Evolutionary conservation across 1,140 invertebrate genomes (phyloP), one percentile per base, ranked within the genome.

Genomic region (Papilio dardanus): DNA sequence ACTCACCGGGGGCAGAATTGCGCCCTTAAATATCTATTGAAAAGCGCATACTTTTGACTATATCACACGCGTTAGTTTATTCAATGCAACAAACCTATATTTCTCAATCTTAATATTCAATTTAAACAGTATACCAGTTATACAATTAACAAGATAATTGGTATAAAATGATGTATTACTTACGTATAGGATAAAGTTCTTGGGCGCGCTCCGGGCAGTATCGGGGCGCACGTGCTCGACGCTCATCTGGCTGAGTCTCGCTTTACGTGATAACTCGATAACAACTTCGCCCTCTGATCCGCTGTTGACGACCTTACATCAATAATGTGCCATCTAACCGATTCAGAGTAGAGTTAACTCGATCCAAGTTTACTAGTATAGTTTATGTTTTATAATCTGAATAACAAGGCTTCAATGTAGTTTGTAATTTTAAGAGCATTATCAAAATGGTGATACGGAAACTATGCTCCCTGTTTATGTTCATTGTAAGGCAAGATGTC

Each of bases 181-280:
- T 79, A 93, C 91, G 62, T 86, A 91, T 76, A 93, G 66, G 28
- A 81, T 75, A 74, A 93, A 93, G 78, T 89, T 74, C 42, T 88
- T 92, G 7, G 89, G 91, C 19, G 91, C 91, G 77, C 90, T 92
- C 14, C 68, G 77, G 12, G 88, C 85, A 3, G 83, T 87, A 76
- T 93, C 91, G 0, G 91, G 91, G 4, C 80, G 79, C 21, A 93
- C 81, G 75, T 93, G 91, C 79, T 92, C 89, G 0, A 93, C 69
- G 65, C 88, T 88, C 21, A 91, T 24, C 40, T 75, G 71, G 30
- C 40, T 19, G n/a, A 91, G 79, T 31, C 62, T 21, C 24, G 82
- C 71, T 24, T 19, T 76, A 46, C 77, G 71, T 19, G 85, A 81
- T 42, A 92, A 67, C 24, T 87, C 76, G 69, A 93, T 83, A 33